A percentile compares a stretch with the other conserved stretches of the same genome.
phyloP scores from a whole-genome alignment of 1,140 invertebrate genomes.

The Dendroctonus valens region DNA sequence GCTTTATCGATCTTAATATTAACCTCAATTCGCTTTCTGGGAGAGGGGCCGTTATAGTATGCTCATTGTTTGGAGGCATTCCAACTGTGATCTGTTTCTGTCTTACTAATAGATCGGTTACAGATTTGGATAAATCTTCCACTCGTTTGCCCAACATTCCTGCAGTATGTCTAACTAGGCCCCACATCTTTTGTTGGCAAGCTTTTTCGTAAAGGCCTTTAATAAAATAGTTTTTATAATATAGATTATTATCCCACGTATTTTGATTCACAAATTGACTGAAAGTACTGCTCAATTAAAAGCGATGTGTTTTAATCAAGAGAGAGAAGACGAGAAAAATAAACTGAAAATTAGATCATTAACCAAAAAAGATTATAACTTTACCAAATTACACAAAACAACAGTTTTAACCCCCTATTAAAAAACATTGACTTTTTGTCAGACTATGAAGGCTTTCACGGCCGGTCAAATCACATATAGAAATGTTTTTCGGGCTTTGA shows the following conservation, averaged over 20 bases:
- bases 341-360: no score
- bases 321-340: no score
- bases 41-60: constrained; percentile 86
- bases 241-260: background rate
- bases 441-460: no score
- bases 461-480: no score
- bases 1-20: background rate
- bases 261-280: background rate
- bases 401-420: no score
- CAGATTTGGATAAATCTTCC: constrained; percentile 90
- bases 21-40: constrained; percentile 83
- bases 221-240: background rate
- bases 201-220: constrained; percentile 86
- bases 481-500: no score
- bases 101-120: constrained; percentile 95
- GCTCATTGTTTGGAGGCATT: constrained; percentile 85
- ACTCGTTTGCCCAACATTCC: constrained; percentile 67
- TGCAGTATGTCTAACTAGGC: constrained; percentile 92
- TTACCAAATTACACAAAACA: no score
- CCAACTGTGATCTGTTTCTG: constrained; percentile 95
- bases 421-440: no score
- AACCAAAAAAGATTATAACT: no score
- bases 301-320: no score
- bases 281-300: no score
- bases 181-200: constrained; percentile 96